phyloP scores from a whole-genome alignment of 1,140 invertebrate genomes.

The Drosophila bipectinata region DNA sequence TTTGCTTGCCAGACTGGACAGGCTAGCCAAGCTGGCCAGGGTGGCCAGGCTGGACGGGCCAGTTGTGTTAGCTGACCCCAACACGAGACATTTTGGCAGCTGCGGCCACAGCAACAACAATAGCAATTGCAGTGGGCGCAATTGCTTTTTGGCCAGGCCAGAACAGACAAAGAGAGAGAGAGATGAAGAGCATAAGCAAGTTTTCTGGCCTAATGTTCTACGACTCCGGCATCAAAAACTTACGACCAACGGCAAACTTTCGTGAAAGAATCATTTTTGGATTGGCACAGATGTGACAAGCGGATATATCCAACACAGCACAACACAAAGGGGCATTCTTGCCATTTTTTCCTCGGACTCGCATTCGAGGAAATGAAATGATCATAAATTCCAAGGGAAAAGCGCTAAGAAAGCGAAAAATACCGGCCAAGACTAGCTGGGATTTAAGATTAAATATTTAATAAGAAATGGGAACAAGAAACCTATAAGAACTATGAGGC shows the following conservation, averaged over 20 bases:
- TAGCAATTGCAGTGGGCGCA: conserved; percentile 63
- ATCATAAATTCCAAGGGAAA: conserved; percentile 23
- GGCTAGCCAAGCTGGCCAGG: neutral
- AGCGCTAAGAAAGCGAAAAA: conserved; percentile 5
- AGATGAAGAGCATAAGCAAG: conserved; percentile 7
- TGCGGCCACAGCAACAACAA: conserved; percentile 57
- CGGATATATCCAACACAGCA: conserved; percentile 34
- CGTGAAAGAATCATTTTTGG: conserved; percentile 51
- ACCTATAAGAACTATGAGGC: no score
- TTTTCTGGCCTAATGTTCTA: conserved; percentile 54
- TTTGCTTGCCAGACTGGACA: conserved; percentile 5
- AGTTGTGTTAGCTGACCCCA: conserved; percentile 45
- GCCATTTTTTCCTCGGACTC: neutral
- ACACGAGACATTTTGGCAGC: conserved; percentile 69
- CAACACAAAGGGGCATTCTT: neutral
- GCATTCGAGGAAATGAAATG: conserved; percentile 37
- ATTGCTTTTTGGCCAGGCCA: conserved; percentile 70
- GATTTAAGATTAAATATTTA: neutral
- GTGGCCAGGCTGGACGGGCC: conserved; percentile 4
- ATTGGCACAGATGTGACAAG: conserved; percentile 58
- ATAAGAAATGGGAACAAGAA: neutral
- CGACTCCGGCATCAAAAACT: conserved; percentile 47
- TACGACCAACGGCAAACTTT: conserved; percentile 57
- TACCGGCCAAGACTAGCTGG: no score
- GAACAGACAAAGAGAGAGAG: conserved; percentile 19